A percentile compares a stretch with the other conserved stretches of the same genome.
Conservation (phyloP, 1,140 invertebrate genomes). For the Pseudoatta argentina region DNA sequence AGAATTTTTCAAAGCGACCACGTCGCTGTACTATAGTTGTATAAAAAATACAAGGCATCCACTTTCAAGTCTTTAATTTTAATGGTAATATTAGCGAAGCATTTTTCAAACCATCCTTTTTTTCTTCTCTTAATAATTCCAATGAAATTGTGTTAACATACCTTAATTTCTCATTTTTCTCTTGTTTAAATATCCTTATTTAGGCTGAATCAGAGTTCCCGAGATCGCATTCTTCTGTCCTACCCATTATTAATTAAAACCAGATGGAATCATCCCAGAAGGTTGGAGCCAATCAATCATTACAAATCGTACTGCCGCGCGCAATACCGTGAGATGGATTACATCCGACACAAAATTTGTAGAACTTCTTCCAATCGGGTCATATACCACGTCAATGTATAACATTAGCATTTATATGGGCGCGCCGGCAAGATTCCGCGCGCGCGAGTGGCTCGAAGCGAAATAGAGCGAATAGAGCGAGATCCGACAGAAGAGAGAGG, state of each 20-base stretch:
- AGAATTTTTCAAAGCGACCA: slow-evolving; percentile 21
- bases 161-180: neutral
- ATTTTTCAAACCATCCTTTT: neutral
- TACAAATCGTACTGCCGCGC: slow-evolving; percentile 25
- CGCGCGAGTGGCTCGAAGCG: slow-evolving; percentile 45
- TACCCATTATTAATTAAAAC: slow-evolving; percentile 51
- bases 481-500: slow-evolving; percentile 67
- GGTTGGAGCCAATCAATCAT: slow-evolving; percentile 50
- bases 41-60: neutral
- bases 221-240: slow-evolving; percentile 24
- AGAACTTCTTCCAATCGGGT: slow-evolving; percentile 37
- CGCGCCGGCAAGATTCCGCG: slow-evolving; percentile 3
- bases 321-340: slow-evolving; percentile 59
- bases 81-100: neutral
- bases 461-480: slow-evolving; percentile 63
- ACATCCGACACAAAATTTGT: slow-evolving; percentile 58
- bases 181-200: neutral
- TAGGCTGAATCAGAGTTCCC: neutral
- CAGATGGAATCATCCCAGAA: slow-evolving; percentile 29
- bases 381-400: slow-evolving; percentile 44
- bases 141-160: neutral
- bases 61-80: slow-evolving; percentile 16
- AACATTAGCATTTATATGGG: slow-evolving; percentile 71
- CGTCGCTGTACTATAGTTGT: neutral
- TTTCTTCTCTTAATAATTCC: neutral